Percentiles rank a stretch among this genome's conserved stretches.
These are phyloP conservation scores for Podiceps cristatus DNA, from an alignment of 2,113 vertebrate species.

Conservation along the genomic window DNA sequence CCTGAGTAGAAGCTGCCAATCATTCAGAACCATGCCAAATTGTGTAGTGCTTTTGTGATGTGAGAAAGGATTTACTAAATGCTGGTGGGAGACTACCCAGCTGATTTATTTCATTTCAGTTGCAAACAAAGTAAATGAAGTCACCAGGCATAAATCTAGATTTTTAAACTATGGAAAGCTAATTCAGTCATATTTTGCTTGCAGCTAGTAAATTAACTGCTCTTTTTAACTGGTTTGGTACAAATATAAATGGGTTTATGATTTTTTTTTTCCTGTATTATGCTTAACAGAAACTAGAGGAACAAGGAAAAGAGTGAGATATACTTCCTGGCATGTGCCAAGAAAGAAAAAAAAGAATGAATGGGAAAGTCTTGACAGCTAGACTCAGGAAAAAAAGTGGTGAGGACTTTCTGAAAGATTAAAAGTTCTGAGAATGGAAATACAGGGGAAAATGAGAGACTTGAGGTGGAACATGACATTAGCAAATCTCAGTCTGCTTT, in stretches of 20 bases:
- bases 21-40: constrained; percentile 65
- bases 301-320: neutral
- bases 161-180: neutral
- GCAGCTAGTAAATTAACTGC: neutral
- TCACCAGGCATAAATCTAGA: neutral
- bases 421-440: neutral
- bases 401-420: neutral
- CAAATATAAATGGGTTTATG: neutral
- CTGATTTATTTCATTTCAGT: constrained; percentile 41
- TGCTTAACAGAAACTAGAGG: neutral
- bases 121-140: constrained; percentile 45
- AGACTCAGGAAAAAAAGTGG: neutral
- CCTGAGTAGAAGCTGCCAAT: constrained; percentile 65
- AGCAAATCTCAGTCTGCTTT: neutral
- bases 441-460: neutral
- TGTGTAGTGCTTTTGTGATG: constrained; percentile 49
- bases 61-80: constrained; percentile 57
- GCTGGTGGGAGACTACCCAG: constrained; percentile 12
- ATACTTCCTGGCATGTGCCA: neutral
- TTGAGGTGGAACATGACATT: neutral
- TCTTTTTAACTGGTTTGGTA: neutral
- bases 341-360: neutral
- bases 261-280: neutral
- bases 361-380: neutral
- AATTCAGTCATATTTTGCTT: neutral